Conservation (phyloP, 2,888 invertebrate genomes). For the Cheilosia urbana region DNA sequence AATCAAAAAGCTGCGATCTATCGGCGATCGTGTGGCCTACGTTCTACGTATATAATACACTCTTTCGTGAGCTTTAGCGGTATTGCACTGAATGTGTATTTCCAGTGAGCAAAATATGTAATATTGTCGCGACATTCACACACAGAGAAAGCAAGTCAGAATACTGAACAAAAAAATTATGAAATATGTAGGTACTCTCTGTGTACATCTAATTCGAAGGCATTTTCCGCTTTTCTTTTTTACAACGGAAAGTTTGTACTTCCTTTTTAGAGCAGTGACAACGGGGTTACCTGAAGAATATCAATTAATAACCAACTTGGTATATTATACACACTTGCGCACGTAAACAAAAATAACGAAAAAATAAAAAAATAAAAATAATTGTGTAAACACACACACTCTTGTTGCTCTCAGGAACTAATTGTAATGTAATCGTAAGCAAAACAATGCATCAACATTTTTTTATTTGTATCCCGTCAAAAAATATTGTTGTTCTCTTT, state of each 20-base stretch:
- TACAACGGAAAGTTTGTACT: background rate
- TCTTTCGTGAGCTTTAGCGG: conserved; percentile 55
- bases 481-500: conserved; percentile 16
- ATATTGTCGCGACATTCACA: conserved; percentile 21
- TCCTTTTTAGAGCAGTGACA: conserved; percentile 6
- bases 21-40: conserved; percentile 52
- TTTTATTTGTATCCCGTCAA: background rate
- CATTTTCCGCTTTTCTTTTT: conserved; percentile 17
- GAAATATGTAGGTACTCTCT: conserved; percentile 11
- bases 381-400: conserved; percentile 27
- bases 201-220: conserved; percentile 32
- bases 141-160: background rate
- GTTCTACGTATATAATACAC: conserved; percentile 26
- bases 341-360: background rate
- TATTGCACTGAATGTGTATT: conserved; percentile 63
- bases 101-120: conserved; percentile 17
- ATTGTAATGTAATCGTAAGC: conserved; percentile 42
- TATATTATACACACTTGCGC: conserved; percentile 15
- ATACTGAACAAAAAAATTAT: background rate
- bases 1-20: conserved; percentile 62
- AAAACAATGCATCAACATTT: conserved; percentile 45
- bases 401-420: conserved; percentile 24
- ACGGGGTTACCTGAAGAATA: conserved; percentile 22
- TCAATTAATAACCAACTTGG: conserved; percentile 10
- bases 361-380: background rate